These are phyloP conservation scores for Melanerpes aurifrons DNA, from an alignment of 2,113 vertebrate species.

Conservation along the genomic window DNA sequence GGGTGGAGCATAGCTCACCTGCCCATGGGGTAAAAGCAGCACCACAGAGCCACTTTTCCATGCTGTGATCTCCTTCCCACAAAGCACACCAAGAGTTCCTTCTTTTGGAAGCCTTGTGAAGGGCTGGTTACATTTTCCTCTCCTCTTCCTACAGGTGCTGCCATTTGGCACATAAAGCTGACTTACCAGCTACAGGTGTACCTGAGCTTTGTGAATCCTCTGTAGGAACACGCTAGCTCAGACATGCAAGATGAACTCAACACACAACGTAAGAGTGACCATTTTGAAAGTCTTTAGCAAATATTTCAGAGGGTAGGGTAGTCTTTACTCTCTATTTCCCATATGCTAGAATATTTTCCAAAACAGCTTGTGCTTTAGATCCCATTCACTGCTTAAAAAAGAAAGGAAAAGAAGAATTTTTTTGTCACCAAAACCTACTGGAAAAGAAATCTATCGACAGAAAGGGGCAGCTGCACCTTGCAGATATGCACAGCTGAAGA, in stretches of 20 bases:
- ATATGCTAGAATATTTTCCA: neutral
- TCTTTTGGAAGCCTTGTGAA: neutral
- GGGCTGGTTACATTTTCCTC: neutral
- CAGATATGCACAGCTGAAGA: conserved; percentile 30
- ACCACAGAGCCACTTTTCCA: neutral
- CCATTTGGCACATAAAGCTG: neutral
- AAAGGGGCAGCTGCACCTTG: conserved; percentile 40
- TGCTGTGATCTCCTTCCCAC: neutral
- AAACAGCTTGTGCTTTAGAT: neutral
- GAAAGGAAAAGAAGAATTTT: neutral
- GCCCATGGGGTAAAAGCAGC: neutral
- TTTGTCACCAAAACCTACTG: neutral
- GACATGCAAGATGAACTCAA: neutral
- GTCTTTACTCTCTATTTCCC: neutral
- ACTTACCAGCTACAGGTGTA: neutral
- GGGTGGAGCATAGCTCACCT: neutral
- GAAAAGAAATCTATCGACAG: neutral
- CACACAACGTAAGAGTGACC: neutral
- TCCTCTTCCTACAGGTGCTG: neutral
- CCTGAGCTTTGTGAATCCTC: neutral
- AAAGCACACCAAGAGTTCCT: neutral
- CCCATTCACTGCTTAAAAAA: neutral
- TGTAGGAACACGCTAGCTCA: neutral
- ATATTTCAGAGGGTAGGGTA: neutral
- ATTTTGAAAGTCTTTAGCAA: neutral